A percentile compares a stretch with the other conserved stretches of the same genome.
These are phyloP conservation scores for Hyperoplus lanceolatus DNA, from an alignment of 2,797 vertebrate genomes.

Conservation along the genomic window DNA sequence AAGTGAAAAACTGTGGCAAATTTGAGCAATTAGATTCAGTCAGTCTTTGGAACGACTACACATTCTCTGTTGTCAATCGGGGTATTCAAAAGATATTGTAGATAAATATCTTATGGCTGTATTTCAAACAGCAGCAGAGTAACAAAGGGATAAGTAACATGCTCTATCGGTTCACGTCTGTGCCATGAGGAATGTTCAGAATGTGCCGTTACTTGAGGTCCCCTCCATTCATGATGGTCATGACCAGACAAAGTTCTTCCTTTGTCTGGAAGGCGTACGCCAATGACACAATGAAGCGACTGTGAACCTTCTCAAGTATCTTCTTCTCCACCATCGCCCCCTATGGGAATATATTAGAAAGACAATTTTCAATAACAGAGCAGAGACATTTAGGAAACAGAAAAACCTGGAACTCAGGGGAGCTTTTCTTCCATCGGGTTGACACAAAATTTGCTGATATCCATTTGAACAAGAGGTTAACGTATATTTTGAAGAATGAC, in stretches of 20 bases:
- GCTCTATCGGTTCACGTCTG: slow-evolving; percentile 22
- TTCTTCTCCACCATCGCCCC: slow-evolving; percentile 92
- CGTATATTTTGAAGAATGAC: slow-evolving; percentile 35
- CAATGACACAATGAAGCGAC: slow-evolving; percentile 91
- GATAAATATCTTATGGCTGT: not conserved
- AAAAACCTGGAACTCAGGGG: not conserved
- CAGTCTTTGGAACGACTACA: not conserved
- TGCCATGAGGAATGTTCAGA: slow-evolving; percentile 49
- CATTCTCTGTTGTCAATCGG: not conserved
- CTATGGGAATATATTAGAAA: slow-evolving; percentile 62
- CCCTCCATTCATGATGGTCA: slow-evolving; percentile 95
- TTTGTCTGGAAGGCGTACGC: slow-evolving; percentile 93
- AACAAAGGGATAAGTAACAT: not conserved
- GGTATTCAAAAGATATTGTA: not conserved
- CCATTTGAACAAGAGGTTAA: slow-evolving; percentile 9
- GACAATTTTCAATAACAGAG: slow-evolving; percentile 6
- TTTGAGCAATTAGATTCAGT: not conserved
- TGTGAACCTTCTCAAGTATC: slow-evolving; percentile 91
- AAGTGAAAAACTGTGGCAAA: not conserved
- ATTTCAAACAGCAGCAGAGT: not conserved
- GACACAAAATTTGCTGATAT: not conserved
- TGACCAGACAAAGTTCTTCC: slow-evolving; percentile 92
- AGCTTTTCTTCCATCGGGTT: not conserved
- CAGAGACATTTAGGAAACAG: not conserved
- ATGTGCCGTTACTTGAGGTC: slow-evolving; percentile 90